These are phyloP conservation scores for Amblyraja radiata DNA, from an alignment of 2,797 vertebrate genomes.

Conservation along the genomic window DNA sequence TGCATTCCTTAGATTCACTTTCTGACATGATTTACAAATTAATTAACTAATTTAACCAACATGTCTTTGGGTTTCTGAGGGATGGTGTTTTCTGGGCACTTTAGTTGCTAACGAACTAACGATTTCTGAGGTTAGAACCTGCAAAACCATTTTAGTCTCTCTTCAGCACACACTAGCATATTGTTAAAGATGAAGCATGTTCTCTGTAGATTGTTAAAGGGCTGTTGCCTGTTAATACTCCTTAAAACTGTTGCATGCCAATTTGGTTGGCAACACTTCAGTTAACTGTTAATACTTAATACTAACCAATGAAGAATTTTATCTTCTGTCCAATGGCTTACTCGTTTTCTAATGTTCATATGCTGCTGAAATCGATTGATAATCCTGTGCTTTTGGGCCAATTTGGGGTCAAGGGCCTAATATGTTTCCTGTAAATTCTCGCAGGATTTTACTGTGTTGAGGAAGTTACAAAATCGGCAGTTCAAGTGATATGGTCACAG, in stretches of 20 bases:
- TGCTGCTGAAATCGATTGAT: not conserved
- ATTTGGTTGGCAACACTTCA: not conserved
- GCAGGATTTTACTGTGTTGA: not conserved
- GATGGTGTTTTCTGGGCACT: not conserved
- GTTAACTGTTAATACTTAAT: too few relatives aligned
- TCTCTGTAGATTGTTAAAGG: not conserved
- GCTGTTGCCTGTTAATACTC: not conserved
- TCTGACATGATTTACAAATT: not conserved
- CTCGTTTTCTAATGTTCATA: not conserved
- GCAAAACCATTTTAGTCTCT: not conserved
- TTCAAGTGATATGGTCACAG: not conserved
- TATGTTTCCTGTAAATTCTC: not conserved
- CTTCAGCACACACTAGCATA: not conserved
- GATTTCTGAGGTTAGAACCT: not conserved
- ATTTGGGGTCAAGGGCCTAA: not conserved
- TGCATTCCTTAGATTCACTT: not conserved
- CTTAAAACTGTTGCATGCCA: not conserved
- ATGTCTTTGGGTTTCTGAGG: not conserved
- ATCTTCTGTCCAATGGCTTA: not conserved
- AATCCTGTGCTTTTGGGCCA: not conserved
- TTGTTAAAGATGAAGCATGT: not conserved
- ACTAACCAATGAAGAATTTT: not conserved
- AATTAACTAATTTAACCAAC: not conserved
- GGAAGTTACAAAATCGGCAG: not conserved
- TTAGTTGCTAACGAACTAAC: not conserved